A percentile compares a stretch with the other conserved stretches of the same genome.
Evolutionary conservation across 2,888 invertebrate genomes (phyloP).

Genomic region (Orthosia cruda): DNA sequence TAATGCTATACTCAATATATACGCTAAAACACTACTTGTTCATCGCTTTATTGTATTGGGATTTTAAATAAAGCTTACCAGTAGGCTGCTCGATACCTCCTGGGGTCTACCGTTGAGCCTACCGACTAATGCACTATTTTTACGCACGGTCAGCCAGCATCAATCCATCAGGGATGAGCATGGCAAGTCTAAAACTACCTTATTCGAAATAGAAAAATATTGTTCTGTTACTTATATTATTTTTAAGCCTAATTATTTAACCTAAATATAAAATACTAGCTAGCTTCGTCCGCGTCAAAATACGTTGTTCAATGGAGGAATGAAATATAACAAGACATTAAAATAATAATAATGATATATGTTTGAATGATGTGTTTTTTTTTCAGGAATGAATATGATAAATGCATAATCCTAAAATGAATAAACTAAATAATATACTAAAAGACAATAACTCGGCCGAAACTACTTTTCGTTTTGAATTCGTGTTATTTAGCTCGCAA

Average conservation of each 20-base stretch:
- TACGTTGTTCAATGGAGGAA: too few species aligned
- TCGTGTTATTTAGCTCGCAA: not conserved
- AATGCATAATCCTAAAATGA: too few species aligned
- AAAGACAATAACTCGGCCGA: too few species aligned
- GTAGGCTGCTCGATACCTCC: slow-evolving; percentile 35
- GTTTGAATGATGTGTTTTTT: too few species aligned
- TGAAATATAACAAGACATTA: too few species aligned
- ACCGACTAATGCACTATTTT: slow-evolving; percentile 44
- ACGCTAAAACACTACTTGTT: slow-evolving; percentile 14
- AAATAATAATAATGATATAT: too few species aligned
- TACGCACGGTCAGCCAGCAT: slow-evolving; percentile 23
- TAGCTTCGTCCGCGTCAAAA: too few species aligned
- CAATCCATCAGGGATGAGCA: slow-evolving; percentile 37
- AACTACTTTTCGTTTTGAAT: not conserved
- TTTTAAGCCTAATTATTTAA: not conserved
- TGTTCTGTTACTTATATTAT: not conserved
- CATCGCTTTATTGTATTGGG: not conserved
- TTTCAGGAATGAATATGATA: too few species aligned
- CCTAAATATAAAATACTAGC: too few species aligned
- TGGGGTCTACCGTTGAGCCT: slow-evolving; percentile 29
- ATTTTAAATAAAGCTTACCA: slow-evolving; percentile 33
- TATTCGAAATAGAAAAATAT: slow-evolving; percentile 25
- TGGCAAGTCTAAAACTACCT: slow-evolving; percentile 19
- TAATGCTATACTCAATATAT: slow-evolving; percentile 1
- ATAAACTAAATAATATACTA: too few species aligned